Base-by-base conservation (phyloP, 2,888 invertebrate species). In the Campoplex nolae region DNA sequence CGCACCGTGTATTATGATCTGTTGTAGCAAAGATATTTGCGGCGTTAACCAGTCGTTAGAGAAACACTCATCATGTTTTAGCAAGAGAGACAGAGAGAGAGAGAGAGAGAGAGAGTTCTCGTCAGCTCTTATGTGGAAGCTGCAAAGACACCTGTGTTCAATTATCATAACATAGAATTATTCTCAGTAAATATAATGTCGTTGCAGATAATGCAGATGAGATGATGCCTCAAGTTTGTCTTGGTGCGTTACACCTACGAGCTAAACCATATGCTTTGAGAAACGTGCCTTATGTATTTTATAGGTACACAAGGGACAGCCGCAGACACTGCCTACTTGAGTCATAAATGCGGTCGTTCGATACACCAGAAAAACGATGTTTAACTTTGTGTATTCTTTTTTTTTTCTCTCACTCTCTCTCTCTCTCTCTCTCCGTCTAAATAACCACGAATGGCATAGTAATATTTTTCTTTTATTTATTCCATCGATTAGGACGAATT, bases 111-210 rank as follows among this genome's bases (percentile, higher is more conserved):
- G 68, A 70, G 54, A 48, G 45, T 48, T 74, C 74, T 75, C 86
- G 35, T 79, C 54, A 74, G 48, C 58, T 45, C 56, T 58, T 56
- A 67, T 80, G 23, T 91, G 90, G 90, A 91, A 89, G 89, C 91
- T 92, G 92, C 88, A 51, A 89, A 91, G 83, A 91, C 92, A 92
- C 91, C 92, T 92, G 92, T 88, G 86, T 90, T 91, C 91, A 91
- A 92, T 92, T 92, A 92, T 90, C 91, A 92, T 92, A 92, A 91
- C 91, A 89, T 88, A 90, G 90, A 92, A 92, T 92, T 92, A 91
- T 91, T 92, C 89, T 89, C 89, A 88, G 90, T 89, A 91, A 91
- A 91, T 90, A 92, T 88, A 89, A 91, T 92, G 90, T 90, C 88
- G 67, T 84, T 81, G 88, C 78, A 76, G 88, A 88, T 88, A 88